phyloP scores from a whole-genome alignment of 1,140 invertebrate genomes.

The Platyura marginata region DNA sequence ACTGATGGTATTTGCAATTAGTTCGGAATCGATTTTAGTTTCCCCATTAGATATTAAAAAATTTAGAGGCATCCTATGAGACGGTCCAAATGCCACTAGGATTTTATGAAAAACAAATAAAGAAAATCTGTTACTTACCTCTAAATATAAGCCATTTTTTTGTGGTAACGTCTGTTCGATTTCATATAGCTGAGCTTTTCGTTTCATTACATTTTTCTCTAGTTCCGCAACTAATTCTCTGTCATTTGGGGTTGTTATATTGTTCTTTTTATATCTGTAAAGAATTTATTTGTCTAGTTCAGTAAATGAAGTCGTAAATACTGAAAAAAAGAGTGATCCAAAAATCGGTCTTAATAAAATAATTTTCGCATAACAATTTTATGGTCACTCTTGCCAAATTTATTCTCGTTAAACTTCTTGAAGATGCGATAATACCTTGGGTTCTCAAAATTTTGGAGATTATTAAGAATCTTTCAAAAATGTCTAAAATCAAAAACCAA shows the following conservation, averaged over 20 bases:
- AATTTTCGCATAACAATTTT: no score
- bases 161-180: conserved; percentile 75
- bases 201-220: conserved; percentile 52
- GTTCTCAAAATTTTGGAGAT: no score
- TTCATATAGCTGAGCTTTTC: conserved; percentile 61
- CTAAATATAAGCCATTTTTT: conserved; percentile 73
- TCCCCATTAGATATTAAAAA: no score
- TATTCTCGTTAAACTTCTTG: no score
- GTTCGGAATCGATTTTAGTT: not conserved
- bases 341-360: no score
- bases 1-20: no score
- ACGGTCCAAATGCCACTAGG: no score
- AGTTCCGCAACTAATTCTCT: conserved; percentile 33
- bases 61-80: no score
- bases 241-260: conserved; percentile 22
- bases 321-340: not conserved
- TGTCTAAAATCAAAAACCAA: no score
- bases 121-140: conserved; percentile 16
- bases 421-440: no score
- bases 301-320: not conserved
- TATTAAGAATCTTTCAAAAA: no score
- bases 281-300: not conserved
- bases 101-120: not conserved
- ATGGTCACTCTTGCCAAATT: no score
- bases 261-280: conserved; percentile 3